Conservation (phyloP, 30 jellyfish, hydroid and myxozoan species). For the Chrysaora quinquecirrha region DNA sequence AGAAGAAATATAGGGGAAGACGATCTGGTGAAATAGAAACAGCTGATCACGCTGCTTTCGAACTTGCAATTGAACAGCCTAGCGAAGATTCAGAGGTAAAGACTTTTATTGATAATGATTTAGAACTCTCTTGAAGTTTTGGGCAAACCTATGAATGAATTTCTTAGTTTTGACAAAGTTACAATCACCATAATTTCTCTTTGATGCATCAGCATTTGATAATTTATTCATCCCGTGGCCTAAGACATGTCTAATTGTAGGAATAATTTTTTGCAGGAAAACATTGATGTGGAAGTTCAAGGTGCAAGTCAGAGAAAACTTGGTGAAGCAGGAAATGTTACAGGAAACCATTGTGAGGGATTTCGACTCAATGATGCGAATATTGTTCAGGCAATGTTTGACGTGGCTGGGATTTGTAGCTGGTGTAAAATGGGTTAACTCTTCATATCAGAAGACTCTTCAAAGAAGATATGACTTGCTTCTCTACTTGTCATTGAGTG, state of each 20-base stretch:
- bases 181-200: no score
- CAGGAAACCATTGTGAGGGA: background rate
- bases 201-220: background rate
- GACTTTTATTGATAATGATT: background rate
- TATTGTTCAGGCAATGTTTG: background rate
- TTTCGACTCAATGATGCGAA: background rate
- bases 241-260: background rate
- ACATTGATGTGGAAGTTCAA: no score
- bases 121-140: no score
- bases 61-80: background rate
- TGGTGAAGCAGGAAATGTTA: background rate
- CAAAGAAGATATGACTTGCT: constrained; percentile 54
- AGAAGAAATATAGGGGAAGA: background rate
- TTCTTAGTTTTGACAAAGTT: no score
- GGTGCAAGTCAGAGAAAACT: background rate
- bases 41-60: background rate
- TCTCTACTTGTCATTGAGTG: constrained; percentile 38
- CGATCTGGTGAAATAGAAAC: background rate
- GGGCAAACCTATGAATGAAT: no score
- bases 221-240: background rate
- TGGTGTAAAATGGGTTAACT: constrained; percentile 35
- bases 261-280: background rate
- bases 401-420: constrained; percentile 4
- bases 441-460: constrained; percentile 15
- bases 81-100: background rate